Conservation (phyloP, 2,797 vertebrate genomes). For the Hybognathus amarus region DNA sequence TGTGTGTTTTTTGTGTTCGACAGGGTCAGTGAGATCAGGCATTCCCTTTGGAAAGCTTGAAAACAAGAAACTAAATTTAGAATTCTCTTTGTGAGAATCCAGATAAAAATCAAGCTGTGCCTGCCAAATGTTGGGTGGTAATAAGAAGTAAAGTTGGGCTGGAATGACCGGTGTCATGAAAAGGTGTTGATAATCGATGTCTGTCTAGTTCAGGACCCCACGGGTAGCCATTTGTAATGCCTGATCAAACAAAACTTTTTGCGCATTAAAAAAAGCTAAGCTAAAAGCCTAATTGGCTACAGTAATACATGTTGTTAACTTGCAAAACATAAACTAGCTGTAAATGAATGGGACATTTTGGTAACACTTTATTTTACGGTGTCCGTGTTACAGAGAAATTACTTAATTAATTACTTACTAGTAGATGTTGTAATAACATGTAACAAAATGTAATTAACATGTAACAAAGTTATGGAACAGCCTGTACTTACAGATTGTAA, state of each 20-base stretch:
- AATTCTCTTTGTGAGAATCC: constrained; percentile 7
- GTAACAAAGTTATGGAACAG: too few species aligned
- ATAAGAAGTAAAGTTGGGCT: background rate
- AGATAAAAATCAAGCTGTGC: constrained; percentile 3
- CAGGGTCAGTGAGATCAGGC: constrained; percentile 6
- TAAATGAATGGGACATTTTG: too few species aligned
- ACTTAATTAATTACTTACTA: too few species aligned
- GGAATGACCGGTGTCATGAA: background rate
- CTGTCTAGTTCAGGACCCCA: background rate
- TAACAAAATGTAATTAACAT: too few species aligned
- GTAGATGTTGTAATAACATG: too few species aligned
- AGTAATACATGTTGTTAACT: too few species aligned
- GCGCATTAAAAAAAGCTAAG: too few species aligned
- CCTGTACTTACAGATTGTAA: too few species aligned
- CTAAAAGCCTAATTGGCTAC: too few species aligned
- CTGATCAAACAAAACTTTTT: background rate
- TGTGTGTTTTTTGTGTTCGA: background rate
- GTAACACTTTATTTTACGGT: too few species aligned
- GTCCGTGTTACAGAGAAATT: too few species aligned
- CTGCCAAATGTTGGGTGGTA: background rate
- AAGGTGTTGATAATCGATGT: background rate
- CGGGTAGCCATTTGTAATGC: background rate
- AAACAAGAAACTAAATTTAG: constrained; percentile 11
- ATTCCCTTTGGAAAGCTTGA: constrained; percentile 14
- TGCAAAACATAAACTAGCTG: too few species aligned